phyloP scores from a whole-genome alignment of 2,888 invertebrate species.

The Helobdella robusta region DNA sequence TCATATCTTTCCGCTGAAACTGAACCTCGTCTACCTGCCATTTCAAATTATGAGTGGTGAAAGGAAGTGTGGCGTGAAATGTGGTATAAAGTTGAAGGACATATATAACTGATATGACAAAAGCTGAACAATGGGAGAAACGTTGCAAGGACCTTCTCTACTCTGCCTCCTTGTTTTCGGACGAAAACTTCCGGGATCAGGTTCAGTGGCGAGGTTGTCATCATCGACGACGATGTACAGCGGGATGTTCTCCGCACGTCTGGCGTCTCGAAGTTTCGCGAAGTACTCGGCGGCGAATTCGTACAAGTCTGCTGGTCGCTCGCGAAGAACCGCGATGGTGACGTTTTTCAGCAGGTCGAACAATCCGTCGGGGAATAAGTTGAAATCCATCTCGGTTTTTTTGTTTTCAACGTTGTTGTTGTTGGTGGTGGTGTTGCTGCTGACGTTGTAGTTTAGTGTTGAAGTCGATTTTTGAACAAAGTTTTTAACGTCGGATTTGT shows the following conservation, averaged over 20 bases:
- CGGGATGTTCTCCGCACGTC: constrained; percentile 43
- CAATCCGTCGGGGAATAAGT: constrained; percentile 47
- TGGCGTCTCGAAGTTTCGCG: constrained; percentile 38
- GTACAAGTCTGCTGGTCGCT: constrained; percentile 45
- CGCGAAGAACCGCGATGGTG: constrained; percentile 47
- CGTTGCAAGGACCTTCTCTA: too few species aligned
- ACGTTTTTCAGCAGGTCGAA: constrained; percentile 48
- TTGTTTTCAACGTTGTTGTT: neutral
- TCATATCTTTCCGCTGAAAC: constrained; percentile 38
- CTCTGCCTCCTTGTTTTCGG: constrained; percentile 41
- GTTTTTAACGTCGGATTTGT: neutral
- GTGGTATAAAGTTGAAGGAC: too few species aligned
- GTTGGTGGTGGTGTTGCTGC: neutral
- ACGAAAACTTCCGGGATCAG: constrained; percentile 43
- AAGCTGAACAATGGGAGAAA: too few species aligned
- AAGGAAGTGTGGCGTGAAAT: too few species aligned
- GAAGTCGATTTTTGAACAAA: neutral
- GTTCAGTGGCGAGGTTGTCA: constrained; percentile 45
- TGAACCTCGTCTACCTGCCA: constrained; percentile 15
- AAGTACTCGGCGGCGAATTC: constrained; percentile 49
- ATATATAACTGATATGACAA: too few species aligned
- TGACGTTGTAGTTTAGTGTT: neutral
- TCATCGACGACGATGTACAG: constrained; percentile 49
- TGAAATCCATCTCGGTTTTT: constrained; percentile 41
- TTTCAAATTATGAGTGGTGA: too few species aligned